Percentiles rank a stretch among this genome's conserved stretches.
phyloP scores from a whole-genome alignment of 2,888 invertebrate species.

The Ectemnius lituratus region DNA sequence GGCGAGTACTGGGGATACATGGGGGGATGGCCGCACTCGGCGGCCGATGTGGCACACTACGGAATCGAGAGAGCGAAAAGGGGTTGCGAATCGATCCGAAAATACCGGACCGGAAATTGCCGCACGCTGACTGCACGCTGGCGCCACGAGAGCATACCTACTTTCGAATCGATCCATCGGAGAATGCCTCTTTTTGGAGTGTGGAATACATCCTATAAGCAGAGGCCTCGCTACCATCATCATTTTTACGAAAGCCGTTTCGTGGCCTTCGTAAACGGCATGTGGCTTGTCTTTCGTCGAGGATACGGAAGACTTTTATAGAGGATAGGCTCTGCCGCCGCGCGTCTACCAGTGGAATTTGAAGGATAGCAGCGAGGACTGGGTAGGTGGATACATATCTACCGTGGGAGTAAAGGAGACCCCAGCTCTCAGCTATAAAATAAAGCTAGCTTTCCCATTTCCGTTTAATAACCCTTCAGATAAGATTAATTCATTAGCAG shows the following conservation, averaged over 20 bases:
- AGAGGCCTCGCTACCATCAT: too few relatives aligned
- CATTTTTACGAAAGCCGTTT: too few relatives aligned
- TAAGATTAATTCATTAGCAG: slow-evolving; percentile 52
- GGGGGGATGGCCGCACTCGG: slow-evolving; percentile 34
- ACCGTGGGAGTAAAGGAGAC: neutral
- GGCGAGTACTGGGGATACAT: slow-evolving; percentile 35
- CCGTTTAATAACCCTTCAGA: slow-evolving; percentile 44
- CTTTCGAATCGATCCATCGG: slow-evolving; percentile 30
- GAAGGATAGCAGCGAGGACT: neutral
- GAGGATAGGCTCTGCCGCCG: neutral
- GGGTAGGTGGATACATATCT: too few relatives aligned
- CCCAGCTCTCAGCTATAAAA: slow-evolving; percentile 29
- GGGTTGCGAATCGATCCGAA: slow-evolving; percentile 70
- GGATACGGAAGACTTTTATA: neutral
- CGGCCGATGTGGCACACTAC: slow-evolving; percentile 17
- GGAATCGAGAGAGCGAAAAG: slow-evolving; percentile 56
- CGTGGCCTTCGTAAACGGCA: neutral
- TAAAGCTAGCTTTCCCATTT: slow-evolving; percentile 33
- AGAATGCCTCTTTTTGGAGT: slow-evolving; percentile 13
- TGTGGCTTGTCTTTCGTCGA: neutral
- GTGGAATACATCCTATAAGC: slow-evolving; percentile 8
- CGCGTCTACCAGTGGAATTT: neutral
- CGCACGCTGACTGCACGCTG: slow-evolving; percentile 38
- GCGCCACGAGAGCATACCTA: slow-evolving; percentile 22
- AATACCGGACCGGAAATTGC: slow-evolving; percentile 65